Percentiles rank a stretch among this genome's conserved stretches.
Evolutionary conservation across 2,113 vertebrate species (phyloP).

Genomic region (Hassar affinis): DNA sequence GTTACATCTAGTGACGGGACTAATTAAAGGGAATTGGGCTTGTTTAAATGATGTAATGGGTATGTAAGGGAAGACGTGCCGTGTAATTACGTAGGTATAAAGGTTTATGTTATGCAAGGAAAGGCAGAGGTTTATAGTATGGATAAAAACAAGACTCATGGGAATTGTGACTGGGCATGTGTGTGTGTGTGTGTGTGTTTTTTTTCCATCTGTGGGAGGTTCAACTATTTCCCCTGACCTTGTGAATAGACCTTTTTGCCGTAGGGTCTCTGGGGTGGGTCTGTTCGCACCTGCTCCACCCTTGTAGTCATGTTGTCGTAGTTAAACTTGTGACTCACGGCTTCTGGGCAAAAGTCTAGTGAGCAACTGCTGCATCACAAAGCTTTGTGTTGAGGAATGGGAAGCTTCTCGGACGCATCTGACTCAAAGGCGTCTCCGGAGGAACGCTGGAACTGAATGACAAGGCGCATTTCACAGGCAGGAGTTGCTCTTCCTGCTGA

Average conservation of each 20-base stretch:
- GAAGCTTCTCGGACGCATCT: background rate
- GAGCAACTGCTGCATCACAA: slow-evolving; percentile 15
- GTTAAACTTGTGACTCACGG: slow-evolving; percentile 33
- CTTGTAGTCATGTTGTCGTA: slow-evolving; percentile 9
- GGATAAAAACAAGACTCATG: slow-evolving; percentile 57
- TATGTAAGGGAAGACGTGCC: background rate
- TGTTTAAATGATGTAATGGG: background rate
- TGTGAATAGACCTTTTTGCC: background rate
- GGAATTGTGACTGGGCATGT: slow-evolving; percentile 53
- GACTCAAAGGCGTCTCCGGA: background rate
- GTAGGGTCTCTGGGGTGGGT: slow-evolving; percentile 24
- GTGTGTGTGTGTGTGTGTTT: slow-evolving; percentile 47
- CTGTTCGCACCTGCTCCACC: slow-evolving; percentile 27
- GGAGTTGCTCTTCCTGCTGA: background rate
- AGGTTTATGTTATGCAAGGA: slow-evolving; percentile 20
- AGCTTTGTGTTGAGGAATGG: background rate
- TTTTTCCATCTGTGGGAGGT: background rate
- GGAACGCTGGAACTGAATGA: background rate
- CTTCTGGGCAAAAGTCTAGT: slow-evolving; percentile 16
- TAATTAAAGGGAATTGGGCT: background rate
- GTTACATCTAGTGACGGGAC: background rate
- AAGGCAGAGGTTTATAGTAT: slow-evolving; percentile 56
- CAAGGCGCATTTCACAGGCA: background rate
- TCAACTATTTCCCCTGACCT: slow-evolving; percentile 18
- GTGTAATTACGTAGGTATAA: slow-evolving; percentile 23